These are phyloP conservation scores for Grapholita molesta DNA, from an alignment of 1,140 invertebrate genomes.

Conservation along the genomic window DNA sequence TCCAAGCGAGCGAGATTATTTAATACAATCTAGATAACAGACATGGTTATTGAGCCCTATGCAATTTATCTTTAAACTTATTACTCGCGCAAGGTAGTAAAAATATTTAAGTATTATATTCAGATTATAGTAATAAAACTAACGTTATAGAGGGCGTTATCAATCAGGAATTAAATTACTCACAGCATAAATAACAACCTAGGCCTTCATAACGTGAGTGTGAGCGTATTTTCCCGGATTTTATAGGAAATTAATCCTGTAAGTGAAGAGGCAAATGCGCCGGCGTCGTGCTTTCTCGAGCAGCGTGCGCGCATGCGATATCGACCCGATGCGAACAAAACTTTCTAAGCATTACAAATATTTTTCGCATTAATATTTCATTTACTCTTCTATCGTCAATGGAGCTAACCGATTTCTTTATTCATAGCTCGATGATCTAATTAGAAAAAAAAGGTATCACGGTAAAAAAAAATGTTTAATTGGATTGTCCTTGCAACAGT, in stretches of 20 bases:
- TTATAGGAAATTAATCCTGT: not conserved
- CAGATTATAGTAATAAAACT: not conserved
- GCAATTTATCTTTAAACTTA: slow-evolving; percentile 11
- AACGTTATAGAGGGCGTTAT: not conserved
- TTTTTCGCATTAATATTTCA: slow-evolving; percentile 74
- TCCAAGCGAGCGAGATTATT: not conserved
- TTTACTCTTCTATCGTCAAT: slow-evolving; percentile 52
- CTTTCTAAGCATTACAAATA: slow-evolving; percentile 75
- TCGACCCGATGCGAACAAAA: slow-evolving; percentile 61
- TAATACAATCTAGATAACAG: not conserved
- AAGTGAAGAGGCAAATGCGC: slow-evolving; percentile 10
- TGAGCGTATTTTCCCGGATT: not conserved
- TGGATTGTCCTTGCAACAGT: not conserved
- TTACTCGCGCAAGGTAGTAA: not conserved
- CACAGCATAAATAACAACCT: not conserved
- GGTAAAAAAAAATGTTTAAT: not conserved
- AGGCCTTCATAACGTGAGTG: not conserved
- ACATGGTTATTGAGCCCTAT: not conserved
- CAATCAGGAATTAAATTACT: not conserved
- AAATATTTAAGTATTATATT: not conserved
- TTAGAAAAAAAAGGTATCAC: not conserved
- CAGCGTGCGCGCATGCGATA: slow-evolving; percentile 71
- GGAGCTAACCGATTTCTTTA: slow-evolving; percentile 45
- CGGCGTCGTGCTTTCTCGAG: slow-evolving; percentile 68
- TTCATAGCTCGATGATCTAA: not conserved